Base-by-base conservation (phyloP, 2,113 vertebrate genomes). In the Seriola aureovittata region DNA sequence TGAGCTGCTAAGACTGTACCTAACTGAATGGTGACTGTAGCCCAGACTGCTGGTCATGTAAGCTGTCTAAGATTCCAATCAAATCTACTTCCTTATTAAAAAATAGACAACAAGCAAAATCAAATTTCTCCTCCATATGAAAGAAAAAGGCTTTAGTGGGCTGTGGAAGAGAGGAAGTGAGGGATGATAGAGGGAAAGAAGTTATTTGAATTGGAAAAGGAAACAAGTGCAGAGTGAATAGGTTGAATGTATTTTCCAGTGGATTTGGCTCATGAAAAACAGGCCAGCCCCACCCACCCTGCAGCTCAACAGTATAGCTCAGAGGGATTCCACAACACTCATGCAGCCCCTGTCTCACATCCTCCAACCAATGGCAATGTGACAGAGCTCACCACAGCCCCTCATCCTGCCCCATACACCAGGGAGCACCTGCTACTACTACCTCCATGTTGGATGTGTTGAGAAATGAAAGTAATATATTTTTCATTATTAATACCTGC, bases 201-300 rank as follows among this genome's bases (percentile, higher is more conserved):
- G 42, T 60, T n/a, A 5, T 42, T 73, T 59, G 8, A 71, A 25
- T 48, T 34, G 46, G 55, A 57, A 50, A 46, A 57, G 38, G 46
- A 50, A 76, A 40, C 9, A 32, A 64, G 11, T 11, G 29, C 58
- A 64, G 67, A 50, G 46, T 65, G n/a, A 65, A 42, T 4, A 57
- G 57, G 64, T 63, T 62, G 69, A 62, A 75, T 16, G n/a, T 75
- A 5, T 63, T 58, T 82, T 64, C 66, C 59, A 71, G 14, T 72
- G 54, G 46, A n/a, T 72, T 73, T 69, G 59, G 59, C 44, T 59
- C 60, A 29, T 69, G 34, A 80, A 65, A 52, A 19, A 32, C n/a
- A 29, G 17, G 48, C 42, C 69, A 80, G 40, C 57, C 59, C 78
- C 7, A 4, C n/a, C 29, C 46, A 62, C n/a, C 10, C 14, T 54